phyloP scores from a whole-genome alignment of 30 jellyfish, hydroid and myxozoan genomes.

The Turritopsis rubra region DNA sequence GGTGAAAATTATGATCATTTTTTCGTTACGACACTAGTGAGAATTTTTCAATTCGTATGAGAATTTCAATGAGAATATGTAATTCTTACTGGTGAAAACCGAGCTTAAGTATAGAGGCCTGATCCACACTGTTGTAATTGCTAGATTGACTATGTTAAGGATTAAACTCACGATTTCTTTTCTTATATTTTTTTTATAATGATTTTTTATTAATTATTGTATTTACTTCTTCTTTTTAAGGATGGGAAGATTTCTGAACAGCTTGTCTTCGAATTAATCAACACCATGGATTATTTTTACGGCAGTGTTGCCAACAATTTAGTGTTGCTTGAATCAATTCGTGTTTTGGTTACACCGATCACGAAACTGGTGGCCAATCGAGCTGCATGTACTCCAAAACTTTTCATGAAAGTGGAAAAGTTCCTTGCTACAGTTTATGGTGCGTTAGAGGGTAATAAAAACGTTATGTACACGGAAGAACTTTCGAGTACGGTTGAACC shows the following conservation, averaged over 20 bases:
- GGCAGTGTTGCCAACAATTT: neutral
- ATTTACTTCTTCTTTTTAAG: neutral
- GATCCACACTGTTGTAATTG: too few species aligned
- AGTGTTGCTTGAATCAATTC: slow-evolving; percentile 8
- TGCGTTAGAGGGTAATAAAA: neutral
- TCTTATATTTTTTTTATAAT: too few species aligned
- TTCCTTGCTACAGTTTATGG: neutral
- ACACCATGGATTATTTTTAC: slow-evolving; percentile 14
- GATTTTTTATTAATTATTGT: neutral
- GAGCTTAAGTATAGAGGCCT: too few species aligned
- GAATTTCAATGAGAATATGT: too few species aligned
- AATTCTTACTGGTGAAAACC: too few species aligned
- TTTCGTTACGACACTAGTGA: too few species aligned
- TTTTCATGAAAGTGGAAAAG: slow-evolving; percentile 27
- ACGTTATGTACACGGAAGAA: neutral
- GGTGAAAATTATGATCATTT: too few species aligned
- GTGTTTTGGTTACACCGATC: slow-evolving; percentile 7
- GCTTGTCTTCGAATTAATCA: neutral
- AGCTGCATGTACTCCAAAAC: slow-evolving; percentile 6
- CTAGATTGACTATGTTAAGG: too few species aligned
- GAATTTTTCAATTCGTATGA: too few species aligned
- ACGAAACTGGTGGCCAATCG: neutral
- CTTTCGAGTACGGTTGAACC: neutral
- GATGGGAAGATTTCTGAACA: slow-evolving; percentile 8
- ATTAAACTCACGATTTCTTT: too few species aligned